A percentile compares a stretch with the other conserved stretches of the same genome.
phyloP scores from a whole-genome alignment of 2,113 vertebrate genomes.

The Eudyptes chrysolophus region DNA sequence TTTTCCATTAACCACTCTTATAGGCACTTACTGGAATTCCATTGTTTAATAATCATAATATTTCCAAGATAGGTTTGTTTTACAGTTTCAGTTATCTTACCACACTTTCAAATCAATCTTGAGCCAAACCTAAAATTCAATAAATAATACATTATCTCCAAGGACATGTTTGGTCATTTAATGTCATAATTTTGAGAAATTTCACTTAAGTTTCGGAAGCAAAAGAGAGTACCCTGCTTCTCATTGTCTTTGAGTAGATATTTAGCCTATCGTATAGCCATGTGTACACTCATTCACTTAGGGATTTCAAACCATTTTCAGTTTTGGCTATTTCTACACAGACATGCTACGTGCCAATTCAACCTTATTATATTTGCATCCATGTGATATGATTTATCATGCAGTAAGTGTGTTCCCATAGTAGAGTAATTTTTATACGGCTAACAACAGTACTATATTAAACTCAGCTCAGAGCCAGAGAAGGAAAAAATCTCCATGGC shows the following conservation, averaged over 20 bases:
- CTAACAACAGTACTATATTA: not conserved
- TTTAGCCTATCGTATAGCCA: not conserved
- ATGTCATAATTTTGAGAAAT: not conserved
- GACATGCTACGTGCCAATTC: not conserved
- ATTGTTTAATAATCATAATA: not conserved
- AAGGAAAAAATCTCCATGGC: not conserved
- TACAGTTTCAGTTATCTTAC: not conserved
- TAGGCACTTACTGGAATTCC: not conserved
- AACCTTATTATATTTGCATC: not conserved
- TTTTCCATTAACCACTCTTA: not conserved
- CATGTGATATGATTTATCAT: not conserved
- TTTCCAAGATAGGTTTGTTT: not conserved
- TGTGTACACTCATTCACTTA: not conserved
- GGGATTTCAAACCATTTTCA: not conserved
- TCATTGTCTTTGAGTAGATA: not conserved
- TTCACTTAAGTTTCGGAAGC: not conserved
- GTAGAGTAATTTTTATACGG: not conserved
- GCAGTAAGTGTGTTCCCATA: not conserved
- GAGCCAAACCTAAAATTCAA: not conserved
- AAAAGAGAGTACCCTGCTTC: not conserved
- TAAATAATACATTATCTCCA: not conserved
- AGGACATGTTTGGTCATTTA: not conserved
- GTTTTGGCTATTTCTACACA: not conserved
- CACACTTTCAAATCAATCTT: not conserved
- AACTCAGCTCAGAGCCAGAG: not conserved